Evolutionary conservation across 2,113 vertebrate species (phyloP).

Genomic region (Cynopterus brachyotis): DNA sequence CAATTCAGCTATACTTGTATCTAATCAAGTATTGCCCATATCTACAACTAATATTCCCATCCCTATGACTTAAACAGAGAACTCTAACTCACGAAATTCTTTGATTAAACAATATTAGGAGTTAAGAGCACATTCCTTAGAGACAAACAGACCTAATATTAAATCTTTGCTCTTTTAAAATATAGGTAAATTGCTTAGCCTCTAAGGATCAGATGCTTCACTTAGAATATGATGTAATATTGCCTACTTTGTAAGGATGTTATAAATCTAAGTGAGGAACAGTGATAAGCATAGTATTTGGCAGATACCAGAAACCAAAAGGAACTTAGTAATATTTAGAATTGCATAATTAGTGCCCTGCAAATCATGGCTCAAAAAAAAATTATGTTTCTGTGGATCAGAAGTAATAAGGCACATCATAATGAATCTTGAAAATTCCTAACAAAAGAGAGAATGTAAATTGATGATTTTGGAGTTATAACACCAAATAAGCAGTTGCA

Average conservation of each 20-base stretch:
- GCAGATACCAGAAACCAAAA: not conserved
- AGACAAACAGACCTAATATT: not conserved
- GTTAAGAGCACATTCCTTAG: not conserved
- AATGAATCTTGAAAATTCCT: not conserved
- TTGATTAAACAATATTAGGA: not conserved
- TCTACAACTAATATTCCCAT: not conserved
- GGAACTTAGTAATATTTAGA: slow-evolving; percentile 22
- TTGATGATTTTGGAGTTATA: not conserved
- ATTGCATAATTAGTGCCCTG: not conserved
- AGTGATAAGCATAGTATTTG: not conserved
- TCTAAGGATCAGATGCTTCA: not conserved
- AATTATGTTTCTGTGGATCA: not conserved
- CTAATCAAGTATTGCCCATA: not conserved
- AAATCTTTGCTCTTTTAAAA: not conserved
- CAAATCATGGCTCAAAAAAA: slow-evolving; percentile 10
- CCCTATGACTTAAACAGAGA: not conserved
- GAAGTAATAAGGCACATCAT: not conserved
- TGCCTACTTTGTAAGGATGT: not conserved
- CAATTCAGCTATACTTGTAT: slow-evolving; percentile 5
- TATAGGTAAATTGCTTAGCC: not conserved
- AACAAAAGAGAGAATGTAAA: not conserved
- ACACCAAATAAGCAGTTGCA: not conserved
- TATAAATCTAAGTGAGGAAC: not conserved
- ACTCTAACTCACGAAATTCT: not conserved
- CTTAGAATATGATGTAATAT: not conserved